Percentiles rank a stretch among this genome's conserved stretches.
Evolutionary conservation across 2,797 vertebrate species (phyloP).

Genomic region (Fistularia commersonii): DNA sequence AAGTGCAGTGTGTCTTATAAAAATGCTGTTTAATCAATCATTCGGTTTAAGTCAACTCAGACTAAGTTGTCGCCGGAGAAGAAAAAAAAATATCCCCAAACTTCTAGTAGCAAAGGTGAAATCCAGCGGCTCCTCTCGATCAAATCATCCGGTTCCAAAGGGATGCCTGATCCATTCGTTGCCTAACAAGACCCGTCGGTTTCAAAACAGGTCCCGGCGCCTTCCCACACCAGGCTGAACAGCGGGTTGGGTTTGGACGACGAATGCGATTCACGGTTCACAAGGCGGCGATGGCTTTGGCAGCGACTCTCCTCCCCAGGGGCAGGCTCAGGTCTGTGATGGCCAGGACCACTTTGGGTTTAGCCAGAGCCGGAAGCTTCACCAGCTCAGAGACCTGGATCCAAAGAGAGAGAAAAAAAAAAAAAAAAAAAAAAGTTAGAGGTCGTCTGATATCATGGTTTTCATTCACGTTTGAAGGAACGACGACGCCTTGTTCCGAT

Average conservation of each 20-base stretch:
- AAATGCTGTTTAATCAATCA: too few species aligned
- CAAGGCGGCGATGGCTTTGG: conserved; percentile 91
- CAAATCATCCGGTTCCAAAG: too few species aligned
- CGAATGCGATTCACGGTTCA: conserved; percentile 48
- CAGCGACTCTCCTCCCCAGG: conserved; percentile 90
- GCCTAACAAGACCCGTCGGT: too few species aligned
- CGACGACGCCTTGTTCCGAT: not conserved
- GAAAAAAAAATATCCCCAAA: too few species aligned
- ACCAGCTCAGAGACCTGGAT: conserved; percentile 91
- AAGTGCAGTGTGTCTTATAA: too few species aligned
- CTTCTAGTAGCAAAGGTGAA: too few species aligned
- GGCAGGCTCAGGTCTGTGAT: conserved; percentile 94
- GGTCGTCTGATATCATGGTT: not conserved
- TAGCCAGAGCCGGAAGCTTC: conserved; percentile 91
- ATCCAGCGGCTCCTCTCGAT: too few species aligned
- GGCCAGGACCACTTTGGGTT: conserved; percentile 89
- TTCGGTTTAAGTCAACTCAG: too few species aligned
- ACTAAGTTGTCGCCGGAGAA: too few species aligned
- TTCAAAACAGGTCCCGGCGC: too few species aligned
- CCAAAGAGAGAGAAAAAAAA: not conserved
- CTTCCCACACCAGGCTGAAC: too few species aligned
- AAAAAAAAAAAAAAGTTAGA: not conserved
- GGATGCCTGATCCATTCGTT: too few species aligned
- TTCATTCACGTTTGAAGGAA: conserved; percentile 18
- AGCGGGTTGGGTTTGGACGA: not conserved